Percentiles rank a stretch among this genome's conserved stretches.
Evolutionary conservation across 2,113 vertebrate species (phyloP).

Genomic region (Pantherophis guttatus): DNA sequence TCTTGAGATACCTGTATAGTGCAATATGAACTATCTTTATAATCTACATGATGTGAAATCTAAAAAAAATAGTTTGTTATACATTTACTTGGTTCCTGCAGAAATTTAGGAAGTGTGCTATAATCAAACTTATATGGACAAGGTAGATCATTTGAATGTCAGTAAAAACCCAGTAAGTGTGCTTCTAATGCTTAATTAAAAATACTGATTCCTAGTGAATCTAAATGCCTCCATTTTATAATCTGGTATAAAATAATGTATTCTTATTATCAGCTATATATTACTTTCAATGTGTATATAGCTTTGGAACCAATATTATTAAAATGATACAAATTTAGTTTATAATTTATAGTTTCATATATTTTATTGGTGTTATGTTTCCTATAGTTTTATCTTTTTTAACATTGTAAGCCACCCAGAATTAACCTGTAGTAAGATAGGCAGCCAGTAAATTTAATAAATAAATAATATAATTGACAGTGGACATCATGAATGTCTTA

Average conservation of each 20-base stretch:
- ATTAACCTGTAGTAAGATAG: neutral
- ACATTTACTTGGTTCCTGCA: neutral
- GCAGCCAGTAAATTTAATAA: neutral
- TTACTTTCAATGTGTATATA: neutral
- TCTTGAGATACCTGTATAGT: neutral
- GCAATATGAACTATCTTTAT: neutral
- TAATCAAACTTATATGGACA: neutral
- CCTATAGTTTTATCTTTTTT: neutral
- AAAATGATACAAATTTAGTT: neutral
- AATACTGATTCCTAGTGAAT: neutral
- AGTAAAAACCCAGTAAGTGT: neutral
- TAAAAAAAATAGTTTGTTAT: neutral
- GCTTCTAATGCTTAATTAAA: neutral
- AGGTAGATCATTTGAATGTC: neutral
- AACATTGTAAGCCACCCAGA: neutral
- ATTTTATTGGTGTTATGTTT: neutral
- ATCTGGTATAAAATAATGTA: neutral
- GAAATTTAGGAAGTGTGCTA: neutral
- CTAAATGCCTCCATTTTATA: neutral
- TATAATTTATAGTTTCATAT: neutral
- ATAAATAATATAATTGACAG: neutral
- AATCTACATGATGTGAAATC: neutral
- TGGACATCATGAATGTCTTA: neutral
- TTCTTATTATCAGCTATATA: neutral
- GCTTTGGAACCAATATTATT: neutral